These are phyloP conservation scores for Cottus gobio DNA, from an alignment of 2,113 vertebrate genomes.

Conservation along the genomic window DNA sequence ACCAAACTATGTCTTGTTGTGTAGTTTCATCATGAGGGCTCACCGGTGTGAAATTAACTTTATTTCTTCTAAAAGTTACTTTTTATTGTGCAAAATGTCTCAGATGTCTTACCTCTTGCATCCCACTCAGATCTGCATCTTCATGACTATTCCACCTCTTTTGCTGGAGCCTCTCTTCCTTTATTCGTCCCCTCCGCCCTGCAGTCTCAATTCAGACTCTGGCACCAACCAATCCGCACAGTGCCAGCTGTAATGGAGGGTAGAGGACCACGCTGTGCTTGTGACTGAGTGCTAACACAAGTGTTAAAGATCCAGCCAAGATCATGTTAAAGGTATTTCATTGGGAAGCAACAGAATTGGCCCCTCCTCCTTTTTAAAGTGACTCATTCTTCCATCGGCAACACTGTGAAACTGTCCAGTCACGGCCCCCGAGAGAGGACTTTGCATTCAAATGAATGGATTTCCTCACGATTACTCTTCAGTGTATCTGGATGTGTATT, in stretches of 20 bases:
- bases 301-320: conserved; percentile 36
- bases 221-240: conserved; percentile 8
- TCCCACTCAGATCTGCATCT: too few species aligned
- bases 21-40: too few species aligned
- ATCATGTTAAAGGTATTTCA: conserved; percentile 30
- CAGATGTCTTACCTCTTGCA: too few species aligned
- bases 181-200: conserved; percentile 21
- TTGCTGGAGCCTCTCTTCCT: conserved; percentile 25
- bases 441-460: too few species aligned
- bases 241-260: conserved; percentile 41
- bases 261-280: not conserved
- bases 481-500: too few species aligned
- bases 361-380: conserved; percentile 21
- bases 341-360: conserved; percentile 25
- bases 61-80: too few species aligned
- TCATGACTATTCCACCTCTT: too few species aligned
- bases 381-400: conserved; percentile 38
- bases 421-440: not conserved
- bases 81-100: too few species aligned
- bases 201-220: conserved; percentile 37
- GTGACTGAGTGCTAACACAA: conserved; percentile 7
- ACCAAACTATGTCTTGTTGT: too few species aligned
- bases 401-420: conserved; percentile 33
- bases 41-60: too few species aligned
- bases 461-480: too few species aligned